A percentile compares a stretch with the other conserved stretches of the same genome.
Conservation (phyloP, 1,140 invertebrate species). For the Tetragnatha versicolor region DNA sequence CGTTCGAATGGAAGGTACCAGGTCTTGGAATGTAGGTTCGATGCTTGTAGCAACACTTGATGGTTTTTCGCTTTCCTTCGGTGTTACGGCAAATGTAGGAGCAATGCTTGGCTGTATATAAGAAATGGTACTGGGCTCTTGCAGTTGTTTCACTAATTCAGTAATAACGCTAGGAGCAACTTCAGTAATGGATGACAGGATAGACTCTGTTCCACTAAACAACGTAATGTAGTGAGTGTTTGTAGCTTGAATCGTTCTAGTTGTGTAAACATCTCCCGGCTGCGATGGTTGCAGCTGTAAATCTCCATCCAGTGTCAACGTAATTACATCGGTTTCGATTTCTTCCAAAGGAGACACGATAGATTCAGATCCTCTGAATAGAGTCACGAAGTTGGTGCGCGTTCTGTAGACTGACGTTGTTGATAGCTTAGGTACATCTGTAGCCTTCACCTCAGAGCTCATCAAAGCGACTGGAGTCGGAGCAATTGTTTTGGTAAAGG, state of each 20-base stretch:
- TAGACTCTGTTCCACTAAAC: slow-evolving; percentile 53
- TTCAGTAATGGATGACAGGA: slow-evolving; percentile 59
- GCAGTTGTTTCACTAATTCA: slow-evolving; percentile 20
- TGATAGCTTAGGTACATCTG: not conserved
- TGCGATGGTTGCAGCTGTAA: not conserved
- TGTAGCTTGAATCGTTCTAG: slow-evolving; percentile 56
- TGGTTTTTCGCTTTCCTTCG: not conserved
- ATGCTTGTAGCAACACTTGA: slow-evolving; percentile 9
- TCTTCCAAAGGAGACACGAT: slow-evolving; percentile 82
- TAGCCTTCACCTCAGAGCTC: not conserved
- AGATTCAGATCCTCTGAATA: slow-evolving; percentile 80
- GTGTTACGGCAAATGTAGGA: not conserved
- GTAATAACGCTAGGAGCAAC: slow-evolving; percentile 58
- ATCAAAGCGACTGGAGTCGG: slow-evolving; percentile 38
- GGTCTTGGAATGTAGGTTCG: slow-evolving; percentile 37
- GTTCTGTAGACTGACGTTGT: slow-evolving; percentile 56
- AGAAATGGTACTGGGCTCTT: slow-evolving; percentile 5
- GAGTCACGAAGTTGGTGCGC: slow-evolving; percentile 83
- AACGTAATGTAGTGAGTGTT: slow-evolving; percentile 59
- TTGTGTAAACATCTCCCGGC: slow-evolving; percentile 29
- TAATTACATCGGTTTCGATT: slow-evolving; percentile 64
- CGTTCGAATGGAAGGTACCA: slow-evolving; percentile 58
- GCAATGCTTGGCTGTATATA: not conserved
- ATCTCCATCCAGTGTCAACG: slow-evolving; percentile 30
- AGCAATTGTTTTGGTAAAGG: slow-evolving; percentile 50